Base-by-base conservation (phyloP, 2,113 vertebrate genomes). In the Cephalopterus ornatus region DNA sequence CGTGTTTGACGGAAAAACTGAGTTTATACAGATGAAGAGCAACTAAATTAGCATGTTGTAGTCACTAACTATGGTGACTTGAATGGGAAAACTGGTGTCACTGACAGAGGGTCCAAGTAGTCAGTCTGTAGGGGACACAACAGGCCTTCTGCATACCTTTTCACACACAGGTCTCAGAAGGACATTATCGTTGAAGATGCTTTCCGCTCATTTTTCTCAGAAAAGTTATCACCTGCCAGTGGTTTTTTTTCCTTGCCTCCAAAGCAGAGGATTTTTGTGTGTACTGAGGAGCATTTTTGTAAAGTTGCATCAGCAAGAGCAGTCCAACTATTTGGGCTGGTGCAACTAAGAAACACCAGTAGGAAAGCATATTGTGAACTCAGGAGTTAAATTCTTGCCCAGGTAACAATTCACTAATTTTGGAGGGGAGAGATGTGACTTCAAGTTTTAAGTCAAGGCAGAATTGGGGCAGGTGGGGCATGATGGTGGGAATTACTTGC, bases 1-100 rank as follows among this genome's bases (percentile, higher is more conserved):
- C n/a, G 70, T 59, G 44, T 85, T 94, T 68, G 65, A 77, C 28
- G 50, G 83, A 89, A 95, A 94, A 95, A 88, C 27, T 94, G 72
- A 93, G 47, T 78, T 87, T 91, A 49, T 32, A 26, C 20, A 46
- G 20, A 59, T 42, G 18, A 53, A 59, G 33, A 74, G 10, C 58
- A 86, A 84, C 41, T 58, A 30, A 93, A 47, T 59, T 66, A 86
- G 41, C 46, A 14, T 41, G 21, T 11, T 96, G 39, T 19, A 83
- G 59, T 89, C 30, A 70, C 86, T 73, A 55, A 61, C 35, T 46
- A 6, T 11, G 12, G 52, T 92, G 72, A 76, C 41, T 32, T 72
- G 30, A 52, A 63, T 0, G 3, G 50, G 52, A 22, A 93, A 85
- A 50, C 42, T 71, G 53, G 6, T 70, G 26, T 50, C 49, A 70